Conservation (phyloP, 1,140 invertebrate species). For the Diabrotica undecimpunctata region DNA sequence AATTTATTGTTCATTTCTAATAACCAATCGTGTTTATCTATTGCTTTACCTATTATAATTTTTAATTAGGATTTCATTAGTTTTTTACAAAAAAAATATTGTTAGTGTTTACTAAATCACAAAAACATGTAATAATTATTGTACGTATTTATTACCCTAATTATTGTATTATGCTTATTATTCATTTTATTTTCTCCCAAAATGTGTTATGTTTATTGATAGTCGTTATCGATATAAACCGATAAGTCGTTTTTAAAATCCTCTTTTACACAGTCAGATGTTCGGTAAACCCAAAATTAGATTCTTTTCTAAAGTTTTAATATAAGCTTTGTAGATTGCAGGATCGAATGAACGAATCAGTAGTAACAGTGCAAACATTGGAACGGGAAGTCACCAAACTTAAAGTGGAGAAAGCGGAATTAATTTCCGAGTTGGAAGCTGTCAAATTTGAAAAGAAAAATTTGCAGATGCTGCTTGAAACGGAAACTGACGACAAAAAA, state of each 20-base stretch:
- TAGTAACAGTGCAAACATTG: slow-evolving; percentile 49
- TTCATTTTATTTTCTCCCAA: background rate
- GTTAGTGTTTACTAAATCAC: no score
- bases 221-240: no score
- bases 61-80: no score
- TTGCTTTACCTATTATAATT: no score
- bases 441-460: slow-evolving; percentile 51
- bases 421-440: slow-evolving; percentile 51
- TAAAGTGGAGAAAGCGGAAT: slow-evolving; percentile 49
- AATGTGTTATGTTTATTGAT: slow-evolving; percentile 17
- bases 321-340: slow-evolving; percentile 39
- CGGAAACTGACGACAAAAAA: slow-evolving; percentile 57
- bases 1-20: no score
- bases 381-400: slow-evolving; percentile 51
- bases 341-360: slow-evolving; percentile 50
- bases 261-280: no score
- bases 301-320: no score
- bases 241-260: background rate
- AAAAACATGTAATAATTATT: no score
- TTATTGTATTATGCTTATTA: background rate
- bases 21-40: no score
- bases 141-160: no score
- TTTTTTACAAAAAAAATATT: no score
- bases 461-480: slow-evolving; percentile 57
- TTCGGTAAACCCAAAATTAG: no score